These are phyloP conservation scores for Perizoma affinitatum DNA, from an alignment of 2,888 invertebrate genomes.

Conservation along the genomic window DNA sequence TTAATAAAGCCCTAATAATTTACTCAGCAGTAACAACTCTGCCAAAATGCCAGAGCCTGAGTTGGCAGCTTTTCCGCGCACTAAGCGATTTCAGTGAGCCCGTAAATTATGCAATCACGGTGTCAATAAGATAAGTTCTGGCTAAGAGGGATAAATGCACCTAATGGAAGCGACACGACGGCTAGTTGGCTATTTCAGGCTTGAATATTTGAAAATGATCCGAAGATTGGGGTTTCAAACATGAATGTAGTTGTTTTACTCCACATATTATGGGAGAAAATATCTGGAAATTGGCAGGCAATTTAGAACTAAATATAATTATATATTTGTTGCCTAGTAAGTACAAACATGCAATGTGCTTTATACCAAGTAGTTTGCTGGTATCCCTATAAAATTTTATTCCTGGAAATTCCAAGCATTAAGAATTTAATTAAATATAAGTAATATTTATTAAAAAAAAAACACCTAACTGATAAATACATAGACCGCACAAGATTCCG, in stretches of 20 bases:
- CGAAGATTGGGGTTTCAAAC: neutral
- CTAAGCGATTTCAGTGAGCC: conserved; percentile 31
- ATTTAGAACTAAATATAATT: no score
- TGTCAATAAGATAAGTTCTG: conserved; percentile 38
- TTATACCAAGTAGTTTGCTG: no score
- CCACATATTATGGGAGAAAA: no score
- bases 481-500: no score
- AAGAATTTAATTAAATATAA: no score
- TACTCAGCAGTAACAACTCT: conserved; percentile 24
- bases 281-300: no score
- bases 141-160: conserved; percentile 30
- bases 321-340: no score
- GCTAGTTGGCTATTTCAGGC: neutral
- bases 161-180: conserved; percentile 21
- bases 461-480: no score
- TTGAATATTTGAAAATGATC: neutral
- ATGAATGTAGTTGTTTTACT: neutral
- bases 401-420: no score
- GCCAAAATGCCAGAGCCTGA: conserved; percentile 21
- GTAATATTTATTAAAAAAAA: no score
- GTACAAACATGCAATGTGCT: no score
- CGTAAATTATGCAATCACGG: conserved; percentile 40
- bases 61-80: conserved; percentile 38
- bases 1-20: conserved; percentile 17
- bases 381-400: no score